Evolutionary conservation across 2,113 vertebrate species (phyloP), one percentile per base, ranked within the genome.

Genomic region (Lepidothrix coronata): DNA sequence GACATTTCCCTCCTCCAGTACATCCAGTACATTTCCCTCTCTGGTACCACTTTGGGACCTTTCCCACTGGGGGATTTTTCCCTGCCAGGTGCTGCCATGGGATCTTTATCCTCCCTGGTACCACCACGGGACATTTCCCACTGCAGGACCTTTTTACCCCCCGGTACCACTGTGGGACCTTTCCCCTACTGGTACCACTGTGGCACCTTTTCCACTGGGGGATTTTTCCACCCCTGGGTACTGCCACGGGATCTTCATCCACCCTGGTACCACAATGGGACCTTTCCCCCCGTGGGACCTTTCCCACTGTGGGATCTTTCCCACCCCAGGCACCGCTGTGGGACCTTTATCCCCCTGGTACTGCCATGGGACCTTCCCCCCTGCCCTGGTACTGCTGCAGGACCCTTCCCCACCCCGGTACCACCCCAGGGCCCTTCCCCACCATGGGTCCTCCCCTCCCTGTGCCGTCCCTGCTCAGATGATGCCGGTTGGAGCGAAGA

Each of bases 401-500:
- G 31, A 21, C 14, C 37, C 54, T 74, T 67, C 22, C 12, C 52
- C 44, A 31, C 41, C 62, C 44, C 21, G 9, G 39, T 1, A 21
- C 24, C 77, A 30, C 23, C 39, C 11, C n/a, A 7, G 35, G 35
- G 8, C 18, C 25, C 55, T 43, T 49, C 30, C 48, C 88, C 71
- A 22, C 3, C 1, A 5, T 12, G 82, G 90, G 25, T 51, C 44
- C 57, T 6, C 7, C 51, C 43, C n/a, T 15, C 11, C 12, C 23
- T 8, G 33, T 9, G 24, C 6, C 16, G 1, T 35, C 2, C 20
- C 77, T 0, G 95, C 95, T 98, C 95, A 98, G 96, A 97, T 98
- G 97, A 98, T 98, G 94, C 98, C 54, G 3, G 98, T 87, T 0
- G 97, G 97, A 59, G 98, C 30, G 33, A 97, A 98, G 77, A 96